phyloP scores from a whole-genome alignment of 2,113 vertebrate species.

The Tinamus guttatus region DNA sequence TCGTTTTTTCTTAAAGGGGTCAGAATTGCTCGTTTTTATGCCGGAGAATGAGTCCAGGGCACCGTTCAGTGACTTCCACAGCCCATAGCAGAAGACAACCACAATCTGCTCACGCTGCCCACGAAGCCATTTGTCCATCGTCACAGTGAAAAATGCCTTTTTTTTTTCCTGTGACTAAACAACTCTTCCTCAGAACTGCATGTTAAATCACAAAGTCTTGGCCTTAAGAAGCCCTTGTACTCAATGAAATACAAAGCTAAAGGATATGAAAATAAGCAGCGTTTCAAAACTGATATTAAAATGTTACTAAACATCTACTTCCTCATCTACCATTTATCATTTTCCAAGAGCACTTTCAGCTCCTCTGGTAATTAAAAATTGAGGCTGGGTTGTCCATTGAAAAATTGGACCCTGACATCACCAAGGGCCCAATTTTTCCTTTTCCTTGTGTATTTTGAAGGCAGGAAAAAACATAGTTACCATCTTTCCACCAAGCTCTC shows the following conservation, averaged over 20 bases:
- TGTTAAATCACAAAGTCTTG: background rate
- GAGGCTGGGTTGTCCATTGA: rapidly evolving
- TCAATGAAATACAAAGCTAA: background rate
- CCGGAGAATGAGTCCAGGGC: background rate
- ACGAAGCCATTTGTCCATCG: background rate
- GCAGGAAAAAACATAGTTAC: background rate
- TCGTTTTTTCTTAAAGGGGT: background rate
- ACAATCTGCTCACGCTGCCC: background rate
- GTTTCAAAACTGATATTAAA: background rate
- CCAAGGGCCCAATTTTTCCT: rapidly evolving
- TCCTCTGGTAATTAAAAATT: background rate
- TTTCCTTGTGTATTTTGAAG: background rate
- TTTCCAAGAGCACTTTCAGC: background rate
- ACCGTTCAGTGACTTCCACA: background rate
- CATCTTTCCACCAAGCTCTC: background rate
- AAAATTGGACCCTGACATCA: background rate
- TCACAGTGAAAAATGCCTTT: rapidly evolving
- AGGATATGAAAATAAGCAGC: background rate
- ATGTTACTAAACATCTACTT: background rate
- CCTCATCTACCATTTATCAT: background rate
- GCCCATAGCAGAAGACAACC: background rate
- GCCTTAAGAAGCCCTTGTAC: background rate
- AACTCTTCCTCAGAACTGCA: background rate
- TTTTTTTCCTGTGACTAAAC: background rate
- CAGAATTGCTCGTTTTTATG: background rate